phyloP scores from a whole-genome alignment of 2,888 invertebrate species.

The Drosophila barbarae region DNA sequence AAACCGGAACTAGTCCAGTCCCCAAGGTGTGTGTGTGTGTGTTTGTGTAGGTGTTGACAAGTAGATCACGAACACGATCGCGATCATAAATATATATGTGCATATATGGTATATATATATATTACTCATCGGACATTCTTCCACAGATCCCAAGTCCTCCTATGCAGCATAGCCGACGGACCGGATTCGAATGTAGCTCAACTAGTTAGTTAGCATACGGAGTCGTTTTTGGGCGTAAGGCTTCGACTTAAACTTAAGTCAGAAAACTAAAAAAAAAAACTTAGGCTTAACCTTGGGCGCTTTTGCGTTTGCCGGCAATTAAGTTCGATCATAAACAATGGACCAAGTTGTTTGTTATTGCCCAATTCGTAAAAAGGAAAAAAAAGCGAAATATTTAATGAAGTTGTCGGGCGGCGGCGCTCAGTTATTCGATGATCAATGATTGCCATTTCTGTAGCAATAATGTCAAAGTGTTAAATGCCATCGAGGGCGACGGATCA shows the following conservation, averaged over 20 bases:
- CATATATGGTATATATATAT: no score
- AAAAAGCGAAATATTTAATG: constrained; percentile 46
- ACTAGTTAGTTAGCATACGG: constrained; percentile 66
- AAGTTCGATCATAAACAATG: constrained; percentile 50
- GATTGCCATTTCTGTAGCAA: constrained; percentile 43
- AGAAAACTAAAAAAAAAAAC: constrained; percentile 3
- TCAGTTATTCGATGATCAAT: constrained; percentile 27
- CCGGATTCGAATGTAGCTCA: constrained; percentile 59
- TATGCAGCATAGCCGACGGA: constrained; percentile 15
- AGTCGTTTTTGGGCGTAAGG: constrained; percentile 29
- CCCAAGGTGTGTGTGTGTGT: constrained; percentile 29
- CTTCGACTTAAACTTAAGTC: constrained; percentile 45
- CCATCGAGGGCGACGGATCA: constrained; percentile 38
- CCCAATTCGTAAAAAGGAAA: constrained; percentile 42
- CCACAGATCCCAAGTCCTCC: constrained; percentile 13
- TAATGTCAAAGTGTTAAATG: constrained; percentile 73
- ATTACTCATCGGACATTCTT: constrained; percentile 21
- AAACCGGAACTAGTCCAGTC: constrained; percentile 56
- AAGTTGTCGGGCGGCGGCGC: constrained; percentile 37
- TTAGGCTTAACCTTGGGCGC: constrained; percentile 57
- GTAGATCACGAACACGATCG: constrained; percentile 65
- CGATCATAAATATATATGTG: constrained; percentile 4
- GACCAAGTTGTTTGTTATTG: constrained; percentile 34
- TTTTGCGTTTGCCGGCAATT: constrained; percentile 33
- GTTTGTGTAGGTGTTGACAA: constrained; percentile 70